Evolutionary conservation across 2,797 vertebrate genomes (phyloP), one percentile per base, ranked within the genome.

Genomic region (Oophaga sylvatica): DNA sequence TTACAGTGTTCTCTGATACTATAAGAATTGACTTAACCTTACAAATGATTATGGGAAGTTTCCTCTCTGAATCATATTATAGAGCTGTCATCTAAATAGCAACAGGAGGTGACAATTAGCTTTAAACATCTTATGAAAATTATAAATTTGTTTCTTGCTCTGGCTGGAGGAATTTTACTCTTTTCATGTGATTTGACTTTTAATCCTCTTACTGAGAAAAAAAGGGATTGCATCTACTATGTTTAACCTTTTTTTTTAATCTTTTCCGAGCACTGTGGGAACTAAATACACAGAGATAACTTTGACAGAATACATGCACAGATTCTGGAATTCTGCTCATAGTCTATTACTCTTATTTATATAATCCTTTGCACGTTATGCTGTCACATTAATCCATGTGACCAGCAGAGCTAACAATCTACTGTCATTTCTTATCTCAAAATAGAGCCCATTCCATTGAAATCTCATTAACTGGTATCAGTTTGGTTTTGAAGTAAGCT

Each of bases 171-270:
- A 67, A 75, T 77, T 65, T 82, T 35, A 65, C 67, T 13, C 41
- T 87, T 87, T 60, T 56, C 80, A 76, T 87, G 86, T 87, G 86
- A 87, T 77, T 68, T 81, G 16, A 60, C 60, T 81, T 73, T 75
- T 81, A 87, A 87, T 86, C 78, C 57, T 59, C 85, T 87, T 87
- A 87, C 45, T n/a, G 77, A 29, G 65, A 57, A 35, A 68, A 76
- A 78, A 56, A 45, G 35, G 20, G 48, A 15, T 16, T 75, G 56
- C 11, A 45, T 62, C 53, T 59, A n/a, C 29, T 80, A 62, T 62
- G 56, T 80, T 22, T 3, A 63, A 63, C 26, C 26, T 26, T 26
- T 26, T 26, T 26, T 26, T 26, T 26, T 26, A 26, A 26, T 77
- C n/a, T 84, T 76, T 71, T 62, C 41, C n/a, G 4, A 76, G 71